Evolutionary conservation across 2,113 vertebrate genomes (phyloP).

Genomic region (Ochotona curzoniae): DNA sequence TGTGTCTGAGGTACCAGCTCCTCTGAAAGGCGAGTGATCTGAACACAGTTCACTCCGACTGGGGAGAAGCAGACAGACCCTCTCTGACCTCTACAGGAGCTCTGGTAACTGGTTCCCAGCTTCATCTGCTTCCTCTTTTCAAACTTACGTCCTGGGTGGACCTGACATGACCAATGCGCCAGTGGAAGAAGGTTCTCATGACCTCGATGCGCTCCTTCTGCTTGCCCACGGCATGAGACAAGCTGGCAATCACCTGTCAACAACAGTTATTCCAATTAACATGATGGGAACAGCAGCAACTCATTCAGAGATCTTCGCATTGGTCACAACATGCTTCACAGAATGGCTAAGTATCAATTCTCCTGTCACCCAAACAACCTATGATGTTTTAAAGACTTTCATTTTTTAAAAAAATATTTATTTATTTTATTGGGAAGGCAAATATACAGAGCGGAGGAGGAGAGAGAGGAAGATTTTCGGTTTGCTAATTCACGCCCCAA

Average conservation of each 20-base stretch:
- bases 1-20: background rate
- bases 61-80: conserved; percentile 2
- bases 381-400: background rate
- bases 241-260: conserved; percentile 92
- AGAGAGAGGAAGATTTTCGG: too few relatives aligned
- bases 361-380: background rate
- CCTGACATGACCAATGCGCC: conserved; percentile 91
- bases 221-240: conserved; percentile 91
- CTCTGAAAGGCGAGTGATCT: conserved; percentile 40
- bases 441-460: too few relatives aligned
- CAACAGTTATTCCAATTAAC: conserved; percentile 60
- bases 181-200: conserved; percentile 92
- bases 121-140: background rate
- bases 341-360: background rate
- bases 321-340: background rate
- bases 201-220: conserved; percentile 93
- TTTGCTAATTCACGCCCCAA: too few relatives aligned
- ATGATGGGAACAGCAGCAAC: background rate
- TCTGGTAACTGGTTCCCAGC: conserved; percentile 25
- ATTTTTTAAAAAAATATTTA: too few relatives aligned
- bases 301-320: background rate
- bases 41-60: conserved; percentile 48
- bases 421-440: too few relatives aligned
- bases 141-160: conserved; percentile 91
- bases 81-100: conserved; percentile 52